Base-by-base conservation (phyloP, 2,888 invertebrate species). In the Teleogryllus oceanicus region DNA sequence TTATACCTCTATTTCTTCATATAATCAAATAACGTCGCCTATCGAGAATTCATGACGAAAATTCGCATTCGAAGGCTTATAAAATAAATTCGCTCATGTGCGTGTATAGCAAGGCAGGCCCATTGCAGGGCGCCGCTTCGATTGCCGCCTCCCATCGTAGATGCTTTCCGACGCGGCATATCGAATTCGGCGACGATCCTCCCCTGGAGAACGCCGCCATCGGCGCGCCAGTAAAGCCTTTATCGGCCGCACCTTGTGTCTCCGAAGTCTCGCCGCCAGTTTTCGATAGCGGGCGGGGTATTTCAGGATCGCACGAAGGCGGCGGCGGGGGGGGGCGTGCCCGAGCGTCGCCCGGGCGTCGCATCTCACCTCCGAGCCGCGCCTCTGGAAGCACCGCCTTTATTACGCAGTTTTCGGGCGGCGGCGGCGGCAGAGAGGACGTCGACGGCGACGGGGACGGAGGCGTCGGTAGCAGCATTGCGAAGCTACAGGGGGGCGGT, bases 241-340 rank as follows among this genome's bases (percentile, higher is more conserved):
- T 62, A 62, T 62, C 62, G 62, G n/a, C 62, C n/a, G 62, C 62
- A 62, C 62, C 62, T 62, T 62, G 62, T 62, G 16, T 62, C 62
- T 62, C n/a, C 16, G 16, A 62, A 62, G 62, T 62, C 62, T 62
- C 62, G 16, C n/a, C 62, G n/a, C 16, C 62, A 62, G 62, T 62
- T 62, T 62, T 62, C 62, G 62, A 62, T 62, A 62, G 62, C 62
- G n/a, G 37, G 62, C 62, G 1, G 16, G 62, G 62, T 62, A 37
- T 37, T 37, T 37, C 37, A 8, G 37, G 37, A 37, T 37, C 37
- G 37, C 37, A 37, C 37, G 37, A 37, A 37, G 37, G 37, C 37
- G 8, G 37, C 4, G 37, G 37, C 37, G 37, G 37, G 37, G 8
- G 37, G 37, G 8, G 37, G 8, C 37, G 37, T 37, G 37, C 37